Evolutionary conservation across 2,888 invertebrate species (phyloP), one percentile per base, ranked within the genome.

Genomic region (Heliconius ismenius): DNA sequence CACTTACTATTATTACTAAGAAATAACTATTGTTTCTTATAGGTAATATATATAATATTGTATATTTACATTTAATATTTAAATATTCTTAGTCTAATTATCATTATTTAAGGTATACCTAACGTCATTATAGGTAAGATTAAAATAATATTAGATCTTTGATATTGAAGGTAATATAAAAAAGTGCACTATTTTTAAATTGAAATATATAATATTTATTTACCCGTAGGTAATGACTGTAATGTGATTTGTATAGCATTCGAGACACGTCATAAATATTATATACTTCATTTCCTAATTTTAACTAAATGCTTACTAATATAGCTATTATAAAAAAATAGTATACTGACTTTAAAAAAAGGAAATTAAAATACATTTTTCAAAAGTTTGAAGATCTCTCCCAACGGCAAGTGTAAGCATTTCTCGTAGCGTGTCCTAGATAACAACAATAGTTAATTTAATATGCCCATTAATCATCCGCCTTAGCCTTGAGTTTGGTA

Each of bases 381-480:
- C 3, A 1, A 73, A 76, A 89, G 83, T 90, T 93, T 93, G 91
- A 88, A 88, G 83, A 74, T 76, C 89, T 1, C 76, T 77, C 65
- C 13, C 2, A 26, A 79, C 75, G 84, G 90, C 92, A 92, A 93
- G 93, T 93, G 93, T 89, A 92, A 91, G 90, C 91, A 90, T 92
- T 90, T 89, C 90, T 86, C 83, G 84, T 80, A 79, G 84, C 84
- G 76, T 81, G 93, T 85, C 92, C 92, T 91, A 92, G 90, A 89
- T 93, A 90, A 85, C 69, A 82, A 83, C 84, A 84, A 84, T 83
- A 84, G 81, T 80, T 81, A 82, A 79, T 81, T 82, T 81, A 84
- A 84, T 84, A 85, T 78, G 69, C 67, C 79, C 86, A 90, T 91
- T 87, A 87, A 90, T 90, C 88, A 89, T 86, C 81, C 79, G 79